phyloP scores from a whole-genome alignment of 2,113 vertebrate genomes.

The Brachyistius frenatus region DNA sequence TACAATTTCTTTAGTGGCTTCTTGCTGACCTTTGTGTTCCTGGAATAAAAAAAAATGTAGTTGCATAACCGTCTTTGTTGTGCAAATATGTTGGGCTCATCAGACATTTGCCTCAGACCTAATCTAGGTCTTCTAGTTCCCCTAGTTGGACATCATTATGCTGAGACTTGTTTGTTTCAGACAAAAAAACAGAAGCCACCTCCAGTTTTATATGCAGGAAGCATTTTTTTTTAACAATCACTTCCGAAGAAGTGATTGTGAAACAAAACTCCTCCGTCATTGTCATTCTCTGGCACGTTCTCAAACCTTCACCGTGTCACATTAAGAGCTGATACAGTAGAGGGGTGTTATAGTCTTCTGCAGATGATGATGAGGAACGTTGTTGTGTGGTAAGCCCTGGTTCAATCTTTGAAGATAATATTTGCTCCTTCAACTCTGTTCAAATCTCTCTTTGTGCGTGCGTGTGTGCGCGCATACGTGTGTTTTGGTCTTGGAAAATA shows the following conservation, averaged over 20 bases:
- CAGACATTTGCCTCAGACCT: neutral
- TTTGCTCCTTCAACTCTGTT: no score
- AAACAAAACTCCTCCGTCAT: constrained; percentile 30
- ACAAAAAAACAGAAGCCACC: neutral
- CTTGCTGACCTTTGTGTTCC: neutral
- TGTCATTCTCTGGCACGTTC: neutral
- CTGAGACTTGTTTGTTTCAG: constrained; percentile 35
- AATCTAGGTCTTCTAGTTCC: neutral
- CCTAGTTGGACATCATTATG: constrained; percentile 25
- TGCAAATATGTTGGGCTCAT: neutral
- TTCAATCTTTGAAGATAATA: neutral
- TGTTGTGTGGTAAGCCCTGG: constrained; percentile 16
- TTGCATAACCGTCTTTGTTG: constrained; percentile 6
- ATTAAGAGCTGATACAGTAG: neutral
- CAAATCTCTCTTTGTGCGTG: neutral
- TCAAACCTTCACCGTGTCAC: neutral
- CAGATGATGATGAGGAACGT: constrained; percentile 8
- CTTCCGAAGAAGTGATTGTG: constrained; percentile 46
- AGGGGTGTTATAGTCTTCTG: neutral
- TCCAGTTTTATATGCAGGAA: constrained; percentile 50
- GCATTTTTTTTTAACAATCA: constrained; percentile 40
- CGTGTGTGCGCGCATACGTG: neutral
- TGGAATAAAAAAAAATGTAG: neutral
- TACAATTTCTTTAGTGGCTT: neutral
- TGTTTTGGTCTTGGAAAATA: neutral